These are phyloP conservation scores for Stictocephala bisonia DNA, from an alignment of 2,888 invertebrate species.

Conservation along the genomic window DNA sequence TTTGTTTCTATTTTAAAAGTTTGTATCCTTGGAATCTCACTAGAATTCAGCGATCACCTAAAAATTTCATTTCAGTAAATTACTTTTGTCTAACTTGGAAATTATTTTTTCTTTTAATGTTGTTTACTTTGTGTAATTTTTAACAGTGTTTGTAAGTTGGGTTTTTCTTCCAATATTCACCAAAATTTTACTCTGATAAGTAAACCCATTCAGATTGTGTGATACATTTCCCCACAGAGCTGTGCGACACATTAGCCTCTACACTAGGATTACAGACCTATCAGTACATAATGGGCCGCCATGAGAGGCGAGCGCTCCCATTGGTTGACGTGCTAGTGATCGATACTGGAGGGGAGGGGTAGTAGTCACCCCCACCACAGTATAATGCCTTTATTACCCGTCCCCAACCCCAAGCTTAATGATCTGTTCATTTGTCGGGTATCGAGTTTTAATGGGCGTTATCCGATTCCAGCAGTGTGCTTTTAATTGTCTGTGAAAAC, in stretches of 20 bases:
- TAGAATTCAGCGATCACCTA: no score
- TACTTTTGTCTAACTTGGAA: no score
- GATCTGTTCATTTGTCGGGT: constrained; percentile 36
- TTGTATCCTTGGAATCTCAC: no score
- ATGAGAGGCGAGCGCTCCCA: constrained; percentile 3
- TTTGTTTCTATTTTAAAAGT: no score
- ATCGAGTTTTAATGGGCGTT: constrained; percentile 39
- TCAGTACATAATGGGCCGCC: constrained; percentile 29
- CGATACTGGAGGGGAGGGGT: constrained; percentile 28
- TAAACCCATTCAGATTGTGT: no score
- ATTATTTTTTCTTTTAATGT: no score
- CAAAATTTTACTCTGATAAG: no score
- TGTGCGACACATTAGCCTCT: constrained; percentile 20
- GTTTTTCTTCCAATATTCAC: no score
- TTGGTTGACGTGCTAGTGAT: constrained; percentile 20
- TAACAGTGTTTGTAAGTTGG: no score
- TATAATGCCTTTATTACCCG: constrained; percentile 38
- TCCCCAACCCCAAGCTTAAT: constrained; percentile 8
- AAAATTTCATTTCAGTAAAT: no score
- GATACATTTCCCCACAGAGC: neutral
- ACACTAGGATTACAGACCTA: constrained; percentile 25
- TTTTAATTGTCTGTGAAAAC: constrained; percentile 36
- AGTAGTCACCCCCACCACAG: constrained; percentile 18
- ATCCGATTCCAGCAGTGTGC: constrained; percentile 30
- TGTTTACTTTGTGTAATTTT: no score